A percentile compares a stretch with the other conserved stretches of the same genome.
Conservation (phyloP, 2,797 vertebrate species). For the Tolypeutes matacus region DNA sequence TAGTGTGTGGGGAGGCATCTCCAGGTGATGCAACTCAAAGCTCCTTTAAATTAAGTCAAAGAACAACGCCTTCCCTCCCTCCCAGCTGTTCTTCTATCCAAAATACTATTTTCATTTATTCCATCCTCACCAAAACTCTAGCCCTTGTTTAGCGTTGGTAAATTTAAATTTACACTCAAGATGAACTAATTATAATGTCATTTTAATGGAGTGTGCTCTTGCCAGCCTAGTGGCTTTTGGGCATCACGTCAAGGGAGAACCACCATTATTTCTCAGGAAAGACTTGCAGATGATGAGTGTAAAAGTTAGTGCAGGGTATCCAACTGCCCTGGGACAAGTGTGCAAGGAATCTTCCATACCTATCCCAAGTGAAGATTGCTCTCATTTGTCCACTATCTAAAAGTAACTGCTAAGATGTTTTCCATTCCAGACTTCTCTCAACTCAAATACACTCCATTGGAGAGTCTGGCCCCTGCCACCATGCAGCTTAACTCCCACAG, state of each 20-base stretch:
- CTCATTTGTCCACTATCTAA: background rate
- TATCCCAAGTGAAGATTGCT: background rate
- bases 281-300: background rate
- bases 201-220: background rate
- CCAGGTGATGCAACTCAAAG: background rate
- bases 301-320: background rate
- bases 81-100: background rate
- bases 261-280: background rate
- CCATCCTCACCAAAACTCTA: background rate
- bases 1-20: background rate
- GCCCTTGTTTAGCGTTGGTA: background rate
- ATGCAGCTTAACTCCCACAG: background rate
- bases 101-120: slow-evolving; percentile 6
- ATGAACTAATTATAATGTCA: background rate
- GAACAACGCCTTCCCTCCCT: background rate
- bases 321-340: background rate
- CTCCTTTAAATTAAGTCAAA: background rate
- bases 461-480: background rate
- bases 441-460: background rate
- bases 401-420: background rate
- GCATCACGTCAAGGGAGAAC: background rate
- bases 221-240: background rate
- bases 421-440: background rate
- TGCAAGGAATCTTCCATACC: background rate
- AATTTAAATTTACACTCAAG: background rate